These are phyloP conservation scores for Mercenaria mercenaria DNA, from an alignment of 1,140 invertebrate species.

Conservation along the genomic window DNA sequence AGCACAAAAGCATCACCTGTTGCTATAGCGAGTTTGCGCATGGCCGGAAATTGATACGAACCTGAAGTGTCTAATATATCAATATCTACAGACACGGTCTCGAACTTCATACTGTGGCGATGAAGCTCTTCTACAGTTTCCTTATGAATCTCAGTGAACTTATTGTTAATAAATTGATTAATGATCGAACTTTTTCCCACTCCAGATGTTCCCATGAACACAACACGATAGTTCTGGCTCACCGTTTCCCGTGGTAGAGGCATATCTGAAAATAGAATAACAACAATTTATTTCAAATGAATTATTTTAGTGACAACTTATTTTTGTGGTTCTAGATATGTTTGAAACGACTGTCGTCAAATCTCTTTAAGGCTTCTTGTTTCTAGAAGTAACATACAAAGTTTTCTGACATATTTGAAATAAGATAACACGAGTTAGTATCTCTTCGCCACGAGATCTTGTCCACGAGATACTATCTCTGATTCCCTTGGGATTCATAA, in stretches of 20 bases:
- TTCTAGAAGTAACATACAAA: too few species aligned
- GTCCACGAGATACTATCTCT: too few species aligned
- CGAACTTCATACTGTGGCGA: constrained; percentile 93
- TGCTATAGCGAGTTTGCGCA: constrained; percentile 95
- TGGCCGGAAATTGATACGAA: constrained; percentile 95
- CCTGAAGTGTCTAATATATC: too few species aligned
- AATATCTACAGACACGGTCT: constrained; percentile 72
- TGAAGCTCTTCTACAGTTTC: constrained; percentile 97
- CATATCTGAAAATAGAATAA: neutral
- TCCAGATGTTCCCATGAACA: constrained; percentile 92
- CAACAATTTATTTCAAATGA: too few species aligned
- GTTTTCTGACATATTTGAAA: too few species aligned
- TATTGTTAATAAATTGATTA: constrained; percentile 92
- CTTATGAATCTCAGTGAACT: constrained; percentile 94
- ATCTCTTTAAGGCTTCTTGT: too few species aligned
- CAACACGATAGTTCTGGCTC: constrained; percentile 66
- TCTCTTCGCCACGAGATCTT: too few species aligned
- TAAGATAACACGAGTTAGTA: too few species aligned
- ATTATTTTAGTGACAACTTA: too few species aligned
- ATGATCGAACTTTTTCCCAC: constrained; percentile 97
- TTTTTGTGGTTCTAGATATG: too few species aligned
- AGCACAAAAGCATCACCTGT: constrained; percentile 95
- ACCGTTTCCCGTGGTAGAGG: neutral
- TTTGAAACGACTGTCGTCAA: too few species aligned
- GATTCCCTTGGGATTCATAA: too few species aligned